Percentiles rank a stretch among this genome's conserved stretches.
These are phyloP conservation scores for Archocentrus centrarchus DNA, from an alignment of 2,113 vertebrate genomes.

Conservation along the genomic window DNA sequence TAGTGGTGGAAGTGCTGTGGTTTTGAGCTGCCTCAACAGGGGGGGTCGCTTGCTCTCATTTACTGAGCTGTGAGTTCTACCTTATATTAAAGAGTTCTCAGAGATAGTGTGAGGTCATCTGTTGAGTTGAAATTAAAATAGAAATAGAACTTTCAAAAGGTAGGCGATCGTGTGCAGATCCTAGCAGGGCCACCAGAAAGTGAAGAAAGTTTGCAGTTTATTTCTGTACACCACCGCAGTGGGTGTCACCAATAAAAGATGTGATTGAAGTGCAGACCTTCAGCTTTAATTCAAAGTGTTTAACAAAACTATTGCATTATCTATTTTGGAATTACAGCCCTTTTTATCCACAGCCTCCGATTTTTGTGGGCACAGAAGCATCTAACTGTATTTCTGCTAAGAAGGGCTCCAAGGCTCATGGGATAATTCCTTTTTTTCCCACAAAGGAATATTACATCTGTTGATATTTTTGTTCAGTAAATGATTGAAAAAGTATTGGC, in stretches of 20 bases:
- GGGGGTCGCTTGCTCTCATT: background rate
- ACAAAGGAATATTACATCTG: too few relatives aligned
- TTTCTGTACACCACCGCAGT: too few relatives aligned
- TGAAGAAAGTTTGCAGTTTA: too few relatives aligned
- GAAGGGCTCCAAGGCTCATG: background rate
- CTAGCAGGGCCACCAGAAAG: too few relatives aligned
- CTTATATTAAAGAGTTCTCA: background rate
- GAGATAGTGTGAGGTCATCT: background rate
- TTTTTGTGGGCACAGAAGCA: background rate
- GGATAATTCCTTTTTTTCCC: too few relatives aligned
- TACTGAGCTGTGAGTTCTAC: background rate
- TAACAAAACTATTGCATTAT: background rate
- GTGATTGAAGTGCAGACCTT: background rate
- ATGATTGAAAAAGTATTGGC: background rate
- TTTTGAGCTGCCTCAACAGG: background rate
- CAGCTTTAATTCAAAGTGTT: background rate
- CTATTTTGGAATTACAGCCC: background rate
- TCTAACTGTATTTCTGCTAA: background rate
- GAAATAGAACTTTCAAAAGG: too few relatives aligned
- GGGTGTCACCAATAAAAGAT: background rate
- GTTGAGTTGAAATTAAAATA: background rate
- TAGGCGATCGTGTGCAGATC: too few relatives aligned
- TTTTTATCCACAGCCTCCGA: background rate
- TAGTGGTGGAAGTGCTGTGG: background rate
- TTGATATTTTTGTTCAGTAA: background rate